Base-by-base conservation (phyloP, 2,797 vertebrate species). In the Petrocephalus sullivani region DNA sequence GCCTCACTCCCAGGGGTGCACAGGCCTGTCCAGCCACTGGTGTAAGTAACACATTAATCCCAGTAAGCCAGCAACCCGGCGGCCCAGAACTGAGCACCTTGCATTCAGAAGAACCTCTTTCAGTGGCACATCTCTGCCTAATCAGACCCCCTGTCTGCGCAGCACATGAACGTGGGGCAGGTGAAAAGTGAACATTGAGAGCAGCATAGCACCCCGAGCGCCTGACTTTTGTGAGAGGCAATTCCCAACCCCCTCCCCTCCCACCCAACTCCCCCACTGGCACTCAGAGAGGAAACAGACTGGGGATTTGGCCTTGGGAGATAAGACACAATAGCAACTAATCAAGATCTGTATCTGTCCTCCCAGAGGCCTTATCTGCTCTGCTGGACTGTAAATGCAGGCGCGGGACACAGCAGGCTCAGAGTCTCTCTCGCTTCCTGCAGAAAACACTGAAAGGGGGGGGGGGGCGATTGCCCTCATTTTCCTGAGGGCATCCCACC, bases 331-430 rank as follows among this genome's bases (percentile, higher is more conserved):
- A 87, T 78, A 88, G 81, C 56, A 56, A 51, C 88, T 89, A 88
- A 90, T 90, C 81, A 89, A 90, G 89, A 90, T 90, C 23, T 1
- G 53, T 89, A 90, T 90, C 89, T 37, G 12, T 9, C 19, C 54
- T 21, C 37, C 21, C 57, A 14, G 85, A 75, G 5, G 85, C 57
- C 54, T 58, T 21, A 87, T 87, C 88, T 41, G 4, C 19, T 51
- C 5, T 28, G 51, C 9, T 57, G 28, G 51, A 71, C 28, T 87
- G 23, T 41, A 87, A 87, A 53, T 54, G 19, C 41, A 85, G n/a
- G 7, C n/a, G 75, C n/a, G 3, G 64, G 54, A 57, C 56, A 16
- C 19, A 1, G 23, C 7, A 8, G 2, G 67, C 4, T 46, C 14
- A 1, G 2, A 49, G 37, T 7, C 10, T 1, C 85, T 3, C 12